These are phyloP conservation scores for Protaetia brevitarsis DNA, from an alignment of 1,140 invertebrate genomes.

Conservation along the genomic window DNA sequence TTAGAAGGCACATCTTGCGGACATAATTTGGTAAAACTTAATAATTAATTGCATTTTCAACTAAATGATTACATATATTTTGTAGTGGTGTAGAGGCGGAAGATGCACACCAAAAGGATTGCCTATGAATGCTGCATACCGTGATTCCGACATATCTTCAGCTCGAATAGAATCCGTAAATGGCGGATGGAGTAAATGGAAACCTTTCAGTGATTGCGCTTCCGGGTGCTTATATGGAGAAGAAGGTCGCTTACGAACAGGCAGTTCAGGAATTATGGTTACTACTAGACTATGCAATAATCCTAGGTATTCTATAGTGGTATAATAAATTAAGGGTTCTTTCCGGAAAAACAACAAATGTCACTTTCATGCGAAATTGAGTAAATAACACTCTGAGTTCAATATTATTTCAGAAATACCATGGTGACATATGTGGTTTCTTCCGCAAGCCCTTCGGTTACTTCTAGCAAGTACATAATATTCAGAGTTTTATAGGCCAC, in stretches of 20 bases:
- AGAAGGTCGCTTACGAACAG: constrained; percentile 58
- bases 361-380: too few species aligned
- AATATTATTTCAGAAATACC: too few species aligned
- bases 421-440: too few species aligned
- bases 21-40: constrained; percentile 52
- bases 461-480: too few species aligned
- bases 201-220: constrained; percentile 65
- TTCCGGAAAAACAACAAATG: too few species aligned
- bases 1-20: constrained; percentile 59
- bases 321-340: too few species aligned
- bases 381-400: too few species aligned
- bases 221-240: constrained; percentile 68
- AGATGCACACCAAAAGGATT: constrained; percentile 54
- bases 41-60: not conserved
- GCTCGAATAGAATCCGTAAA: constrained; percentile 43
- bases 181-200: constrained; percentile 66
- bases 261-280: constrained; percentile 67
- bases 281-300: constrained; percentile 63
- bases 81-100: constrained; percentile 69
- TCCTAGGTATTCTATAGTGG: constrained; percentile 60
- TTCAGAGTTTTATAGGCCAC: constrained; percentile 54
- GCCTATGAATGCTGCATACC: constrained; percentile 36
- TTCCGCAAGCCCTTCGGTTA: too few species aligned
- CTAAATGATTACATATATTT: not conserved
- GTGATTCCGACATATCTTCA: constrained; percentile 29